Base-by-base conservation (phyloP, 2,888 invertebrate species). In the Caenorhabditis sulstoni region DNA sequence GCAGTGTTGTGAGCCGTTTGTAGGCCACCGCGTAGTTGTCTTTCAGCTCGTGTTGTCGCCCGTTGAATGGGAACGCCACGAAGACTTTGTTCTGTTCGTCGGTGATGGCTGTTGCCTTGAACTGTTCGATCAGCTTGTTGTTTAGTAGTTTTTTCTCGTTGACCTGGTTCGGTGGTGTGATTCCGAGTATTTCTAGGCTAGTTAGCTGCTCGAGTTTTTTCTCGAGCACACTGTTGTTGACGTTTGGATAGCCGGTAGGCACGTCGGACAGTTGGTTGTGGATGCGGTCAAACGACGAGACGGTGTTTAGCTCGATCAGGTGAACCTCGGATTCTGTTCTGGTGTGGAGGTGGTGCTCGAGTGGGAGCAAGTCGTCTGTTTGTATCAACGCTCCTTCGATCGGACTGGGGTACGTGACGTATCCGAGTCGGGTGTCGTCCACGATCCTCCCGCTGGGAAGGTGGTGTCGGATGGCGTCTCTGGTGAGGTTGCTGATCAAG, bases 61-160 rank as follows among this genome's bases (percentile, higher is more conserved):
- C 65, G 35, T 65, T 65, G 41, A 35, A 45, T 9, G 65, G 65
- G 0, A 62, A 39, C 12, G 16, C 18, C 1, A 61, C 61, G n/a
- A n/a, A 39, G 1, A 62, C 20, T 11, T 20, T 8, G 16, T 22
- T 50, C 0, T 37, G 3, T 12, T 14, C 20, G 16, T 62, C 62
- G 4, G 18, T 3, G 7, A 62, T 39, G 5, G 62, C 62, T 4
- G 62, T 37, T 0, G 8, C 3, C 50, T 62, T 62, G 20, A 50
- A 50, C 20, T 50, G 18, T 14, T 18, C 18, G 4, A 62, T 37
- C 20, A 62, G 50, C 20, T 35, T 39, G 14, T 62, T 49, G n/a
- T 62, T n/a, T 0, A 50, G 22, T 0, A 14, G 3, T 7, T 39
- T 37, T 22, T 62, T 37, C 16, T 41, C 35, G 14, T 18, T n/a